These are phyloP conservation scores for Lates japonicus DNA, from an alignment of 2,797 vertebrate species.

Conservation along the genomic window DNA sequence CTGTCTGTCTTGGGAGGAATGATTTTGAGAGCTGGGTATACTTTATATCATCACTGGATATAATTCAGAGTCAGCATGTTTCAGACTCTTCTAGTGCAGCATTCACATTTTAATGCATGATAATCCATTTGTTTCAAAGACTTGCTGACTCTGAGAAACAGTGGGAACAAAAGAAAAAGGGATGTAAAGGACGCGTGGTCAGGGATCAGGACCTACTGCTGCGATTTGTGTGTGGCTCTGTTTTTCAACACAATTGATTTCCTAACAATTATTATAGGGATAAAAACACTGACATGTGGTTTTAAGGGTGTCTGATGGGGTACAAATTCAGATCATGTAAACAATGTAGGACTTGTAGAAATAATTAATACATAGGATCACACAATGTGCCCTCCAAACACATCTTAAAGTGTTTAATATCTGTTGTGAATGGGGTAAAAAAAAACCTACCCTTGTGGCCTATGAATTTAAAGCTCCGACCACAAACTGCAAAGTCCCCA, in stretches of 20 bases:
- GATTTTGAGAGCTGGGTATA: neutral
- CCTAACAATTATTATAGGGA: neutral
- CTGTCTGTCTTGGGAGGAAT: neutral
- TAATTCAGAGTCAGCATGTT: conserved; percentile 38
- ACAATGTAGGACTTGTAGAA: no score
- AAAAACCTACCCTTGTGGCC: no score
- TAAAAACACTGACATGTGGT: neutral
- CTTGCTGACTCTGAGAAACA: conserved; percentile 33
- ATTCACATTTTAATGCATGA: conserved; percentile 27
- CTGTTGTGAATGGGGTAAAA: no score
- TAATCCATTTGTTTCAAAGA: conserved; percentile 20
- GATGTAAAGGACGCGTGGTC: conserved; percentile 2
- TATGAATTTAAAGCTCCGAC: no score
- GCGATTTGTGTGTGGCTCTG: neutral
- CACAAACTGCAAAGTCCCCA: no score
- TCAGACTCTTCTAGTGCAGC: conserved; percentile 9
- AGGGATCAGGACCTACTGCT: neutral
- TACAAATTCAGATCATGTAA: no score
- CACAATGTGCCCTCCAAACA: no score
- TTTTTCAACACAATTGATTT: neutral
- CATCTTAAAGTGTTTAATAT: no score
- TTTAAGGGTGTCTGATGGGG: neutral
- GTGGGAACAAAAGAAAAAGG: neutral
- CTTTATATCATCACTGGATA: neutral
- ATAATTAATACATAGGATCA: neutral